Base-by-base conservation (phyloP, 2,888 invertebrate genomes). In the Nezara viridula region DNA sequence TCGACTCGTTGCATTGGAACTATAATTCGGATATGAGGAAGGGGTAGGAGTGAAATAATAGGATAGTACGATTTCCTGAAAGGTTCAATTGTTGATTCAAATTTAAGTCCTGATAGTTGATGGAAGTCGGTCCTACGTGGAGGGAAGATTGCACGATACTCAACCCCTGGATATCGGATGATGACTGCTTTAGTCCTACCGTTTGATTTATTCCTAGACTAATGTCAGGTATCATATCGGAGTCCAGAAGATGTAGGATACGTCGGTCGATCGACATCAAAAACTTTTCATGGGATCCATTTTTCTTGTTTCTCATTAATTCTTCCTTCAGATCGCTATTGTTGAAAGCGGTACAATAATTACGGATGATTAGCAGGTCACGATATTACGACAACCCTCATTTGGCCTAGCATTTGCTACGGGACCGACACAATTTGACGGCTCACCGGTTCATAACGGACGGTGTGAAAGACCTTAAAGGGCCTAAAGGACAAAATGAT, bases 401-500 rank as follows among this genome's bases (percentile, higher is more conserved):
- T 55, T 55, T 7, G 7, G 9, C 55, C 49, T 49, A 49, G 49
- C 49, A 50, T 19, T 19, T 21, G 21, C 21, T 50, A 21, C 21
- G 4, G 21, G 55, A 55, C 55, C 6, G 55, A 7, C n/a, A 55
- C 60, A 60, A 32, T 27, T 27, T 60, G 27, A 60, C 27, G 60
- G 60, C n/a, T 27, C 60, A 27, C 14, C 27, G 27, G 60, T 16
- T 60, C 60, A 60, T 60, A 60, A 16, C 60, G 27, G 14, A 12
- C 60, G 27, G 60, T 60, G 60, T 27, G 60, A 60, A 87, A 66
- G 87, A 87, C 87, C 87, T 87, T 87, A 24, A 77, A 37, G 27
- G 66, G n/a, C 40, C 60, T 66, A 87, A 87, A 87, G 87, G 87
- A 87, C 87, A 87, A 66, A 86, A 87, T 87, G 66, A 87, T 87